phyloP scores from a whole-genome alignment of 2,888 invertebrate genomes.

The Caenorhabditis zanzibari region DNA sequence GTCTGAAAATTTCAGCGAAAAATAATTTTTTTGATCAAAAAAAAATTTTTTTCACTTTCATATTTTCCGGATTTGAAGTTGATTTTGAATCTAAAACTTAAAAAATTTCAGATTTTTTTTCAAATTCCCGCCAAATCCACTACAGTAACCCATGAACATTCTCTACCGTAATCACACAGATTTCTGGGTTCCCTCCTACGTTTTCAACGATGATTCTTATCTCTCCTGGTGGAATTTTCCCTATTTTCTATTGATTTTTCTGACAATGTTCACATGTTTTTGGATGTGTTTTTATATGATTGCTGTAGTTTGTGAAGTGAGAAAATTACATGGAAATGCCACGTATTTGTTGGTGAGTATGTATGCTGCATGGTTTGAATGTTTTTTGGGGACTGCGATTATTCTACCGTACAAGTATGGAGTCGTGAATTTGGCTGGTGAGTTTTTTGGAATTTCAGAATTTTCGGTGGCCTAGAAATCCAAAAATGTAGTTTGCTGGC shows the following conservation, averaged over 20 bases:
- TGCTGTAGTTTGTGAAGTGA: conserved; percentile 12
- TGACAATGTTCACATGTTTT: conserved; percentile 23
- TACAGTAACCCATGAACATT: conserved; percentile 20
- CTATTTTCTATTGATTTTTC: conserved; percentile 27
- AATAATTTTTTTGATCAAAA: too few species aligned
- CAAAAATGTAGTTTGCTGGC: neutral
- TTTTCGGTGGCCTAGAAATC: neutral
- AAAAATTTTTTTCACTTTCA: too few species aligned
- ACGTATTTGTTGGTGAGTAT: conserved; percentile 28
- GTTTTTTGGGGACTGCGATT: conserved; percentile 18
- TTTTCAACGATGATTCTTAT: conserved; percentile 39
- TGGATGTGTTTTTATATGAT: conserved; percentile 37
- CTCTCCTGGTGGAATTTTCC: conserved; percentile 41
- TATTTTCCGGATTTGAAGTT: too few species aligned
- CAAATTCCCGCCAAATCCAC: too few species aligned
- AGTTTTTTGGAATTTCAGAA: neutral
- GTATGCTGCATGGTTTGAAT: conserved; percentile 32
- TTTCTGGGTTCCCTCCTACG: conserved; percentile 39
- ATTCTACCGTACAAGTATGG: conserved; percentile 51
- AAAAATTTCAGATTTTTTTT: too few species aligned
- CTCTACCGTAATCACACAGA: conserved; percentile 22
- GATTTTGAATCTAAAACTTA: too few species aligned
- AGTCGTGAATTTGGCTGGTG: conserved; percentile 27
- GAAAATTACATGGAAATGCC: conserved; percentile 52
- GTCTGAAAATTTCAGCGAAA: too few species aligned